Percentiles rank a stretch among this genome's conserved stretches.
Evolutionary conservation across 2,113 vertebrate species (phyloP).

Genomic region (Potamarius usumacintae): DNA sequence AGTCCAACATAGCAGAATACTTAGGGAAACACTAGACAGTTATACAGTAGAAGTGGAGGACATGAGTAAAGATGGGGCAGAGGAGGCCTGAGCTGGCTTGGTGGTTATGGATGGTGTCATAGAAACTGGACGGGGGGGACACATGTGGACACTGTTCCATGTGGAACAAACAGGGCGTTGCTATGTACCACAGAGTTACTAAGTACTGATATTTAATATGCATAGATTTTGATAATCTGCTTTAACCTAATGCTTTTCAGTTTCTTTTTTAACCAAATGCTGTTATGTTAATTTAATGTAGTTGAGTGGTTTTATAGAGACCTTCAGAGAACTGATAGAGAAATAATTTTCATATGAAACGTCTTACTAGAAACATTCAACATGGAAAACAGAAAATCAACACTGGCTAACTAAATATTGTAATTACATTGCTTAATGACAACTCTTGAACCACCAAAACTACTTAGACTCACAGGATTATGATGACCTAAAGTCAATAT

Average conservation of each 20-base stretch:
- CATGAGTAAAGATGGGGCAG: not conserved
- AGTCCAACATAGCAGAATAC: not conserved
- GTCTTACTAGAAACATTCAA: not conserved
- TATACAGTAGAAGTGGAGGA: not conserved
- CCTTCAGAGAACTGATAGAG: no score
- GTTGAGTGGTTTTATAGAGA: not conserved
- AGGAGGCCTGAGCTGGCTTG: not conserved
- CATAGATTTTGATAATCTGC: not conserved
- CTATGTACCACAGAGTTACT: not conserved
- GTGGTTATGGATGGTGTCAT: not conserved
- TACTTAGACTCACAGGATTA: conserved; percentile 13
- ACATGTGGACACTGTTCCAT: not conserved
- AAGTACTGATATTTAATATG: not conserved
- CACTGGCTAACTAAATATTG: not conserved
- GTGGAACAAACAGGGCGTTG: not conserved
- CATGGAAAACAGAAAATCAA: not conserved
- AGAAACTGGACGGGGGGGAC: not conserved
- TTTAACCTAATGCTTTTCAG: not conserved
- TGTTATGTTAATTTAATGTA: not conserved
- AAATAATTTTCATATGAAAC: not conserved
- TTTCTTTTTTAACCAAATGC: not conserved
- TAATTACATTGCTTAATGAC: not conserved
- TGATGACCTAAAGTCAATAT: conserved; percentile 30
- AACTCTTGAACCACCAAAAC: not conserved
- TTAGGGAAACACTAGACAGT: not conserved